Percentiles rank a stretch among this genome's conserved stretches.
These are phyloP conservation scores for Phrynosoma blainvillii DNA, from an alignment of 2,113 vertebrate species.

Conservation along the genomic window DNA sequence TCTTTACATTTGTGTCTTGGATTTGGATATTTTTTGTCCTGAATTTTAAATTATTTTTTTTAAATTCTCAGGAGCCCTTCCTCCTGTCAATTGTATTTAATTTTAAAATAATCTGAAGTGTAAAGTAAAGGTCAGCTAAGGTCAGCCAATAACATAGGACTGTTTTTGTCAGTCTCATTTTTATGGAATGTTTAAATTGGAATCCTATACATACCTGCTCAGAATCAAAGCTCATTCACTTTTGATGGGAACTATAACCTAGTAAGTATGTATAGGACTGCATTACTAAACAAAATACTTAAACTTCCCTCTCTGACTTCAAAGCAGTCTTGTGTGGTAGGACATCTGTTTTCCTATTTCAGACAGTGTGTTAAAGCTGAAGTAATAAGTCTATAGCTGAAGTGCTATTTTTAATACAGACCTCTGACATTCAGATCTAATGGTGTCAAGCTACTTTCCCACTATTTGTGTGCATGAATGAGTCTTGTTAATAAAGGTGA, in stretches of 20 bases:
- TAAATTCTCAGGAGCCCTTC: background rate
- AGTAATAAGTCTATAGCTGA: background rate
- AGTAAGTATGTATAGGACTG: background rate
- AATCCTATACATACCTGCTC: too few relatives aligned
- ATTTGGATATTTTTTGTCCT: background rate
- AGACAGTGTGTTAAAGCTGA: background rate
- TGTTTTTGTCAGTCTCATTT: too few relatives aligned
- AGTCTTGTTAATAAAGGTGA: background rate
- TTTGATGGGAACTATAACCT: too few relatives aligned
- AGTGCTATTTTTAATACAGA: background rate
- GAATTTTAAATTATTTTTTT: background rate
- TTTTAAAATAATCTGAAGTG: background rate
- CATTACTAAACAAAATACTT: background rate
- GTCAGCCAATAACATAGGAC: background rate
- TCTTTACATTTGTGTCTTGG: background rate
- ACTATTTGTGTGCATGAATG: background rate
- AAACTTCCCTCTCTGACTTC: background rate
- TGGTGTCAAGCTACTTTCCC: background rate
- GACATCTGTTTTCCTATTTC: background rate
- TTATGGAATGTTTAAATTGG: too few relatives aligned
- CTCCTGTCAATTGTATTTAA: background rate
- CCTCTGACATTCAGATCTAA: background rate
- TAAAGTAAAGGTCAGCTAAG: background rate
- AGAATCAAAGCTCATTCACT: too few relatives aligned
- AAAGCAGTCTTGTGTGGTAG: background rate